Evolutionary conservation across 2,888 invertebrate species (phyloP).

Genomic region (Drosophila cracens): DNA sequence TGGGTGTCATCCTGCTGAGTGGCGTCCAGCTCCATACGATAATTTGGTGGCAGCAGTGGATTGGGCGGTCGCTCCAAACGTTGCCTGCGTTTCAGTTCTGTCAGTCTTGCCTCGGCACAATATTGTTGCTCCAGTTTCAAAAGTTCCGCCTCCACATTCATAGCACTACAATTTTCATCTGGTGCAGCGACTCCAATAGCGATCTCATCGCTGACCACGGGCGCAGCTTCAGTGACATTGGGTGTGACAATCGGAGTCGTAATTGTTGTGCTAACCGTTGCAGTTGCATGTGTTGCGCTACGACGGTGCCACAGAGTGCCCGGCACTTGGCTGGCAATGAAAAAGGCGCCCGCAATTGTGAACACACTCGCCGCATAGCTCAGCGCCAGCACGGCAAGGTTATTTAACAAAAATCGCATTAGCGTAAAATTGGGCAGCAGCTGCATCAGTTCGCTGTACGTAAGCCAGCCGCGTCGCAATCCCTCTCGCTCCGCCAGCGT

Average conservation of each 20-base stretch:
- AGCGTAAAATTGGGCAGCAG: slow-evolving; percentile 83
- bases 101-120: slow-evolving; percentile 75
- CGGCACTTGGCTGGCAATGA: slow-evolving; percentile 86
- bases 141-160: slow-evolving; percentile 82
- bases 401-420: slow-evolving; percentile 82
- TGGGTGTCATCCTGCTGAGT: slow-evolving; percentile 45
- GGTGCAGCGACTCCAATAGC: not conserved
- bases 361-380: slow-evolving; percentile 85
- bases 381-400: slow-evolving; percentile 82
- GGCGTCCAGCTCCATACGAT: slow-evolving; percentile 29
- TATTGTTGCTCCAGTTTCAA: slow-evolving; percentile 78
- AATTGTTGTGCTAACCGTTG: slow-evolving; percentile 21
- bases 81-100: slow-evolving; percentile 52
- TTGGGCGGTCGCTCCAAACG: slow-evolving; percentile 52
- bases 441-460: slow-evolving; percentile 91
- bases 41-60: slow-evolving; percentile 46
- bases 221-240: slow-evolving; percentile 42
- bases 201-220: slow-evolving; percentile 14
- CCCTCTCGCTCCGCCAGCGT: slow-evolving; percentile 91
- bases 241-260: slow-evolving; percentile 30
- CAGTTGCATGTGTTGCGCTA: slow-evolving; percentile 20
- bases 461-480: slow-evolving; percentile 91
- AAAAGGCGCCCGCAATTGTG: slow-evolving; percentile 85
- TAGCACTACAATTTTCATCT: slow-evolving; percentile 62
- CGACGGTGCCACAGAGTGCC: slow-evolving; percentile 84